Evolutionary conservation across 2,113 vertebrate species (phyloP).

Genomic region (Nothocercus nigrocapillus): DNA sequence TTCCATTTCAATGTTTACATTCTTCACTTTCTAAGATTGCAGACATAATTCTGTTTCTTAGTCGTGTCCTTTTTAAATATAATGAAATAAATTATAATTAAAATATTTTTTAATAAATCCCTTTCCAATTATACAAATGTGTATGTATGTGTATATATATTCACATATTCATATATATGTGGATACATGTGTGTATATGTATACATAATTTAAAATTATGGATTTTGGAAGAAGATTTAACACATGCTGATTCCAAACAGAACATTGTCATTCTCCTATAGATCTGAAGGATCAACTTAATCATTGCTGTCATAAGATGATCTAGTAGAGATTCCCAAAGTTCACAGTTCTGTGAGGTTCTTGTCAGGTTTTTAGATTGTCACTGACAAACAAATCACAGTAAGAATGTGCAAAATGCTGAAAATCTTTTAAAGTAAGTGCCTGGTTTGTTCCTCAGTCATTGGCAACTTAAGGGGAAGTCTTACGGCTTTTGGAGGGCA

Average conservation of each 20-base stretch:
- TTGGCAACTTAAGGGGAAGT: not conserved
- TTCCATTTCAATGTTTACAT: not conserved
- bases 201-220: not conserved
- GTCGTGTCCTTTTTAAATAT: not conserved
- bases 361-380: not conserved
- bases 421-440: not conserved
- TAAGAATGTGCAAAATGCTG: not conserved
- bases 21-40: not conserved
- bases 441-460: not conserved
- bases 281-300: not conserved
- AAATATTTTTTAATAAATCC: not conserved
- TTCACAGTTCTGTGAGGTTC: not conserved
- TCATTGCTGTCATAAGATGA: not conserved
- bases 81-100: not conserved
- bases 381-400: not conserved
- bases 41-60: not conserved
- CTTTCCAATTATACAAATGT: not conserved
- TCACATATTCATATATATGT: no score
- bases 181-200: no score
- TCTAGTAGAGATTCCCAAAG: not conserved
- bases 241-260: not conserved
- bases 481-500: not conserved
- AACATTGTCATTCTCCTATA: not conserved
- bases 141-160: not conserved
- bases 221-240: not conserved